phyloP scores from a whole-genome alignment of 2,113 vertebrate species.

The Salvelinus sp. region DNA sequence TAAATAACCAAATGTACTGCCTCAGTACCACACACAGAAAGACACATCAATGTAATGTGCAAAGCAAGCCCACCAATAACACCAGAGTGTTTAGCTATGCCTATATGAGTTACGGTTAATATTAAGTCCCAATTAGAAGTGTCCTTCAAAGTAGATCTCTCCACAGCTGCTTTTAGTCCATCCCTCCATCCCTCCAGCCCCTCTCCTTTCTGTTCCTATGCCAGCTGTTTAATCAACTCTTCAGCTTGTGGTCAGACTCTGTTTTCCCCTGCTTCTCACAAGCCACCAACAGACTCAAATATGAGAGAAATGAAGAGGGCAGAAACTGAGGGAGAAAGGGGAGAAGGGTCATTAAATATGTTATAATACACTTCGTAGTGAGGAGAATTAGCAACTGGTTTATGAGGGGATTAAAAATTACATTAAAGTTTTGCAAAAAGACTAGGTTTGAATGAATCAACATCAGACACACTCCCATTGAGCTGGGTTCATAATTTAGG shows the following conservation, averaged over 20 bases:
- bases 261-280: constrained; percentile 43
- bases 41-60: constrained; percentile 20
- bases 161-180: constrained; percentile 88
- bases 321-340: not conserved
- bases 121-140: constrained; percentile 58
- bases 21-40: not conserved
- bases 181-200: constrained; percentile 65
- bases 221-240: constrained; percentile 85
- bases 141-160: constrained; percentile 59
- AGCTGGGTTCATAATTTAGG: too few species aligned
- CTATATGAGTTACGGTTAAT: constrained; percentile 55
- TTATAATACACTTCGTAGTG: too few species aligned
- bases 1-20: not conserved
- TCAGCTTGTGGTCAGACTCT: constrained; percentile 80
- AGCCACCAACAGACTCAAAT: constrained; percentile 80
- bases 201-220: constrained; percentile 79
- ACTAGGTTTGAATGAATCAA: too few species aligned
- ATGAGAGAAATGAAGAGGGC: constrained; percentile 62
- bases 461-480: too few species aligned
- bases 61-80: constrained; percentile 13
- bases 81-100: not conserved
- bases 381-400: too few species aligned
- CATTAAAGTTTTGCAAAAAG: too few species aligned
- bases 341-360: too few species aligned
- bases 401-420: too few species aligned